Evolutionary conservation across 37 sponge, comb jelly and placozoan species (phyloP), one percentile per base, ranked within the genome.

Genomic region (Oopsacas minuta): DNA sequence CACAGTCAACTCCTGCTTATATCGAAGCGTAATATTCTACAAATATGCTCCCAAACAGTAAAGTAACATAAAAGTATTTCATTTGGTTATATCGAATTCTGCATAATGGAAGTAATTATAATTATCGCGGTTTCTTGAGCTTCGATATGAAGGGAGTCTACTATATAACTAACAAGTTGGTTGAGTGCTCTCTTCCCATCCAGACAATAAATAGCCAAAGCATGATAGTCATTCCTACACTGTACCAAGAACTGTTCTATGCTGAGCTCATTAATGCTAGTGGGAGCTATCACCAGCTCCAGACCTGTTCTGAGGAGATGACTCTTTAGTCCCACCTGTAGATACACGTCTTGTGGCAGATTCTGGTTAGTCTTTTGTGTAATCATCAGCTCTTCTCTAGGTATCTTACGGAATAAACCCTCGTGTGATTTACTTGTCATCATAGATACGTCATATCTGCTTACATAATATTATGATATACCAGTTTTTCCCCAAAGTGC

Each of bases 181-280:
- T 15, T 90, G 51, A 94, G 83, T 28, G 92, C 88, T 12, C 25
- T 12, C 82, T 81, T 83, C 12, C 87, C 89, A 86, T 94, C 91
- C 75, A 91, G 83, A 0, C 86, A 89, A 82, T 87, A 94, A 35
- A 94, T 86, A 46, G 92, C 85, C 81, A 94, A 89, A 0, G 95
- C 92, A 42, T 91, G 92, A 22, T 89, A 92, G 81, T 90, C 95
- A 10, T 93, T 89, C 83, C 90, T 88, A 36, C 92, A 89, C 39
- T 88, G 89, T 37, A 90, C 90, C 42, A 91, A 84, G 0, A 90
- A 53, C 69, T 61, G 30, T 30, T 36, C 86, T 1, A 91, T 82
- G 22, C 88, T 86, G 0, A 85, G 85, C 30, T 87, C 38, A 38
- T 82, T 46, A 7, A 1, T 37, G 17, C 86, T 52, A 0, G 89